phyloP scores from a whole-genome alignment of 2,797 vertebrate genomes.

The Falco cherrug region DNA sequence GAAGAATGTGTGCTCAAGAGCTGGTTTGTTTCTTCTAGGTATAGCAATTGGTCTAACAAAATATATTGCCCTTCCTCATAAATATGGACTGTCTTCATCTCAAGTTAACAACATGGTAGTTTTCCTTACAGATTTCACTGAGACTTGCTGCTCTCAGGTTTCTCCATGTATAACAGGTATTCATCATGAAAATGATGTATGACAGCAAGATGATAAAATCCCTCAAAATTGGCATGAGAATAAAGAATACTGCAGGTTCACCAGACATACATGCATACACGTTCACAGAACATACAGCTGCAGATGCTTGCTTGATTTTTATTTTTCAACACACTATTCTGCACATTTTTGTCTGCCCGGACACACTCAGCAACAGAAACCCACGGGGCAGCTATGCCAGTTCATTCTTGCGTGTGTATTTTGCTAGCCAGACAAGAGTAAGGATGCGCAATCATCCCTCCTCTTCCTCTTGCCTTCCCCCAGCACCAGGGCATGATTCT shows the following conservation, averaged over 20 bases:
- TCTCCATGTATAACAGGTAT: not conserved
- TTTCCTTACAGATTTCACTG: not conserved
- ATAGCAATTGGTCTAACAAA: not conserved
- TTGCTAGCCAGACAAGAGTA: not conserved
- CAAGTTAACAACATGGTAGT: not conserved
- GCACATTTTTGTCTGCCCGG: not conserved
- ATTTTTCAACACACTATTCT: not conserved
- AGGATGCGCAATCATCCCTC: not conserved
- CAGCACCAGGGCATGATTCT: not conserved
- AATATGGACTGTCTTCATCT: not conserved
- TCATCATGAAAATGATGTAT: not conserved
- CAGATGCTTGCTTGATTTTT: not conserved
- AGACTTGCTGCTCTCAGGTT: not conserved
- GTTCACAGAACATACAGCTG: not conserved
- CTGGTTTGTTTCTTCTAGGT: not conserved
- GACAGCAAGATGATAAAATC: not conserved
- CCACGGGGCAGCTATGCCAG: rapidly evolving
- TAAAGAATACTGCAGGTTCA: not conserved
- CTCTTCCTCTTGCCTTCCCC: not conserved
- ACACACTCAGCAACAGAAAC: not conserved
- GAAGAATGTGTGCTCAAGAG: rapidly evolving
- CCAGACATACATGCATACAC: not conserved
- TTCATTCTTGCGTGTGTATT: not conserved
- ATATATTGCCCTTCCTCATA: not conserved
- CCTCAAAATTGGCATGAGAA: not conserved